Evolutionary conservation across 2,888 invertebrate species (phyloP).

Genomic region (Amphipoea lucens): DNA sequence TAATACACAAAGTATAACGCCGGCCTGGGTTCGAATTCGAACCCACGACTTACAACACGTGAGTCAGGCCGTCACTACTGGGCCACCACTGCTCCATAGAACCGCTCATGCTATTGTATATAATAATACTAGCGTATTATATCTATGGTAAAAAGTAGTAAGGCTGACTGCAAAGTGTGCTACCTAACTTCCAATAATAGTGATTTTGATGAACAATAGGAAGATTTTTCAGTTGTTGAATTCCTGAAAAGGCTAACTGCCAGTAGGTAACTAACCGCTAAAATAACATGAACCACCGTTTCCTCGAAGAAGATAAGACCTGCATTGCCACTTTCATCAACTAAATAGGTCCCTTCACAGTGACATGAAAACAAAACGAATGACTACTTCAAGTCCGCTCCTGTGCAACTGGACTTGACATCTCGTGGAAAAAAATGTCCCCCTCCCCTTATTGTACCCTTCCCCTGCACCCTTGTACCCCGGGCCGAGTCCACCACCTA

Average conservation of each 20-base stretch:
- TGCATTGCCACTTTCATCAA: background rate
- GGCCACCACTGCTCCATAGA: background rate
- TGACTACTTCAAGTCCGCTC: conserved; percentile 18
- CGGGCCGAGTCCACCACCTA: conserved; percentile 21
- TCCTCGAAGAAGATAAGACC: background rate
- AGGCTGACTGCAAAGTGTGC: too few relatives aligned
- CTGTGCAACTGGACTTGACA: conserved; percentile 66
- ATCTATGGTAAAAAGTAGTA: background rate
- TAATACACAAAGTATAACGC: background rate
- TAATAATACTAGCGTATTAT: background rate
- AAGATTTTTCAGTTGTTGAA: background rate
- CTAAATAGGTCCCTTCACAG: background rate
- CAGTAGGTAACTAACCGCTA: background rate
- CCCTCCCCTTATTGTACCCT: conserved; percentile 18
- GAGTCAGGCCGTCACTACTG: too few relatives aligned
- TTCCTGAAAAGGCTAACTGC: background rate
- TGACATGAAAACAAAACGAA: background rate
- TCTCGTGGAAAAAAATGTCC: conserved; percentile 58
- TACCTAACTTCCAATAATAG: background rate
- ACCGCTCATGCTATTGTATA: background rate
- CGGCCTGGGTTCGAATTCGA: too few relatives aligned
- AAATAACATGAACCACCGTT: background rate
- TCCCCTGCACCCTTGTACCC: conserved; percentile 31
- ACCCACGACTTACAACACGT: too few relatives aligned
- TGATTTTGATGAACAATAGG: background rate